phyloP scores from a whole-genome alignment of 2,113 vertebrate genomes.

The Felis chaus region DNA sequence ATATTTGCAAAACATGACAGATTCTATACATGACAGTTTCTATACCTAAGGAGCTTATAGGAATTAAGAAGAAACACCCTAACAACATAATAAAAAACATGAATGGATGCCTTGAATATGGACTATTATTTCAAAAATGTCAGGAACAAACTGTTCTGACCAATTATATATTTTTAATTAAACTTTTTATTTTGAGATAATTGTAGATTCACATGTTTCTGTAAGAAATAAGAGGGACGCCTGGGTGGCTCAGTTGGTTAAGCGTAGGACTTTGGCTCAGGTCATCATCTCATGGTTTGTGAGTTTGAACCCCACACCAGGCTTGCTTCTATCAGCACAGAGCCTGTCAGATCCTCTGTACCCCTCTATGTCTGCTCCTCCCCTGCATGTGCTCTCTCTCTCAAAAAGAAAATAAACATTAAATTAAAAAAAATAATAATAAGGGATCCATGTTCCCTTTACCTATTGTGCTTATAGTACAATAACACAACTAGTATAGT shows the following conservation, averaged over 20 bases:
- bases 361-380: too few species aligned
- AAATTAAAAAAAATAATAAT: neutral
- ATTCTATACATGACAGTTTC: neutral
- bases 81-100: neutral
- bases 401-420: too few species aligned
- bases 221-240: neutral
- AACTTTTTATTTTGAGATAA: neutral
- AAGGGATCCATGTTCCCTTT: neutral
- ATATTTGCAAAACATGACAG: neutral
- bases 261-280: too few species aligned
- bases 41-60: neutral
- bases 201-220: neutral
- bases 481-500: neutral
- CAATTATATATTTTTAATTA: neutral
- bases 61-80: neutral
- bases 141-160: neutral
- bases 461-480: neutral
- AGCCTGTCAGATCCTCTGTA: too few species aligned
- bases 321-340: too few species aligned
- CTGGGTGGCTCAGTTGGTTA: too few species aligned
- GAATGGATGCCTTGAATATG: neutral
- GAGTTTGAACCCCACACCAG: too few species aligned
- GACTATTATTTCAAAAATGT: neutral
- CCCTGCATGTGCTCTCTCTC: too few species aligned
- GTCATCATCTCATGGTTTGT: too few species aligned